Evolutionary conservation across 2,888 invertebrate species (phyloP).

Genomic region (Shargacucullia verbasci): DNA sequence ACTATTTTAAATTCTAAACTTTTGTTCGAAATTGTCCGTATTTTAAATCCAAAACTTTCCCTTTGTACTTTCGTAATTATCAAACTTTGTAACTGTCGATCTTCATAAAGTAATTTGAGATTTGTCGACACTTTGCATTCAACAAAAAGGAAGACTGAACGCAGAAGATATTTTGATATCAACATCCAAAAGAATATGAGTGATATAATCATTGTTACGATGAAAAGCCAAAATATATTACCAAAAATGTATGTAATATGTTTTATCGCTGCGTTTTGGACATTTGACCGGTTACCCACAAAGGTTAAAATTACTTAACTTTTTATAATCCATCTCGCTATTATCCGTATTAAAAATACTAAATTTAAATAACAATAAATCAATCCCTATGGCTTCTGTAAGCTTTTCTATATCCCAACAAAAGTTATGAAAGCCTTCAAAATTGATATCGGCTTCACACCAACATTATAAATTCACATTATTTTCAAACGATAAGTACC

Average conservation of each 20-base stretch:
- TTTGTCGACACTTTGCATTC: conserved; percentile 42
- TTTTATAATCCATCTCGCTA: too few species aligned
- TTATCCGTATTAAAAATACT: not conserved
- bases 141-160: conserved; percentile 13
- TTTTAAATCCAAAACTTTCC: conserved; percentile 44
- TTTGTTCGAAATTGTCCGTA: conserved; percentile 43
- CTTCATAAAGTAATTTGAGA: conserved; percentile 51
- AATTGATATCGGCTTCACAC: conserved; percentile 11
- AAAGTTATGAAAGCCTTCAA: conserved; percentile 17
- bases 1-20: conserved; percentile 47
- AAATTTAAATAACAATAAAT: conserved; percentile 1
- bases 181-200: too few species aligned
- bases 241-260: too few species aligned
- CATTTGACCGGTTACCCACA: too few species aligned
- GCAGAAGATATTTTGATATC: conserved; percentile 2
- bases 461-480: conserved; percentile 25
- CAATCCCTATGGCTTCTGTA: conserved; percentile 4
- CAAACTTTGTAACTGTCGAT: conserved; percentile 54
- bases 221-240: too few species aligned
- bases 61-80: conserved; percentile 54
- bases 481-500: conserved; percentile 34
- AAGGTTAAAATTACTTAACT: not conserved
- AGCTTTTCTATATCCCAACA: conserved; percentile 10
- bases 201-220: too few species aligned
- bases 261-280: too few species aligned